Conservation (phyloP, 2,888 invertebrate genomes). For the Petrolisthes manimaculis region DNA sequence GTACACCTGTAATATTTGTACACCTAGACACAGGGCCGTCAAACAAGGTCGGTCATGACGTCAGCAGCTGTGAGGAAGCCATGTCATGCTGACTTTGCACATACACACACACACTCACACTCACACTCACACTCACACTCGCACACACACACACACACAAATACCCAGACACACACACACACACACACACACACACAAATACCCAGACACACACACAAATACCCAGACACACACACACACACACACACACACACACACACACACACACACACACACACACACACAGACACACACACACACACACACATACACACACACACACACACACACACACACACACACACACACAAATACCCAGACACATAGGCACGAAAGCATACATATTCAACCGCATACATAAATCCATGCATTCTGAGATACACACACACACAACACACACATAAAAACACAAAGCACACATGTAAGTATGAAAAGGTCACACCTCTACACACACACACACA, state of each 20-base stretch:
- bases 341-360: background rate
- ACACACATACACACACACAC: background rate
- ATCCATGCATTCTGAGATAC: no score
- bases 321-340: conserved; percentile 1
- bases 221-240: conserved; percentile 28
- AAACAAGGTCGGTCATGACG: background rate
- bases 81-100: background rate
- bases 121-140: background rate
- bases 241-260: conserved; percentile 20
- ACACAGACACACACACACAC: background rate
- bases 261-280: conserved; percentile 17
- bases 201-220: background rate
- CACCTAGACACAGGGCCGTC: background rate
- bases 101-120: background rate
- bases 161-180: background rate
- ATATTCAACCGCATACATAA: background rate
- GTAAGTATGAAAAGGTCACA: no score
- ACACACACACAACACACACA: background rate
- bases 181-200: background rate
- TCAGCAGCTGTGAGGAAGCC: background rate
- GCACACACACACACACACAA: background rate
- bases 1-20: background rate
- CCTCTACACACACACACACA: no score
- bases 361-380: background rate
- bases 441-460: background rate